These are phyloP conservation scores for Rhyacichthys aspro DNA, from an alignment of 2,797 vertebrate genomes.

Conservation along the genomic window DNA sequence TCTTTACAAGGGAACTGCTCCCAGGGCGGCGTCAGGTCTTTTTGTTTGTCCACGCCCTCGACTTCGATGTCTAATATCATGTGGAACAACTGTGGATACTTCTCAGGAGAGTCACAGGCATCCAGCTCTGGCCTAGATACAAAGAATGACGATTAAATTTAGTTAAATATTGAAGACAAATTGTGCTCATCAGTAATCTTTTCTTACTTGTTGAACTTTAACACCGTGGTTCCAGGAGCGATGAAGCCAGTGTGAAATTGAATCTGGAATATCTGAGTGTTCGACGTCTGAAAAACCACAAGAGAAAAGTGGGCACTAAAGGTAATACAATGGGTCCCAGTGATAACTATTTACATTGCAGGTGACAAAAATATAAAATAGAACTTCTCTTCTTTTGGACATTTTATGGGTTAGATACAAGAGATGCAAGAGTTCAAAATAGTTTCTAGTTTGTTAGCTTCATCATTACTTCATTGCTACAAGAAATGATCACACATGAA, in stretches of 20 bases:
- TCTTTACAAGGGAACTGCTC: constrained; percentile 97
- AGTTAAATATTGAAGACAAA: no score
- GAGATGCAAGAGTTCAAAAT: no score
- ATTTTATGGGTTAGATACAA: no score
- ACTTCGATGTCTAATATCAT: constrained; percentile 92
- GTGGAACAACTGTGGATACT: constrained; percentile 98
- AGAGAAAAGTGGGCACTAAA: not conserved
- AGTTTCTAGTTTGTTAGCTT: no score
- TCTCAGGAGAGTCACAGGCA: constrained; percentile 95
- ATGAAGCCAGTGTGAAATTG: constrained; percentile 98
- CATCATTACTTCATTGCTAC: no score
- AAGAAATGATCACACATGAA: no score
- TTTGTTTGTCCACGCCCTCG: constrained; percentile 89
- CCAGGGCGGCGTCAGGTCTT: constrained; percentile 96
- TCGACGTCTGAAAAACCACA: constrained; percentile 86
- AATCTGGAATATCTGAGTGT: constrained; percentile 98
- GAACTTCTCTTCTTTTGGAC: no score
- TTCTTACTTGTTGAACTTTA: constrained; percentile 97
- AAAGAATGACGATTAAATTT: not conserved
- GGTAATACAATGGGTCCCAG: not conserved
- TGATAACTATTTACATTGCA: no score
- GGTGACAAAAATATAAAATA: no score
- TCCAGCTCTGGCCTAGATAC: constrained; percentile 90
- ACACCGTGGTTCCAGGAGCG: constrained; percentile 86
- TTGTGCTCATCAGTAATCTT: not conserved